Evolutionary conservation across 2,113 vertebrate species (phyloP), one percentile per base, ranked within the genome.

Genomic region (Pontoporia blainvillei): DNA sequence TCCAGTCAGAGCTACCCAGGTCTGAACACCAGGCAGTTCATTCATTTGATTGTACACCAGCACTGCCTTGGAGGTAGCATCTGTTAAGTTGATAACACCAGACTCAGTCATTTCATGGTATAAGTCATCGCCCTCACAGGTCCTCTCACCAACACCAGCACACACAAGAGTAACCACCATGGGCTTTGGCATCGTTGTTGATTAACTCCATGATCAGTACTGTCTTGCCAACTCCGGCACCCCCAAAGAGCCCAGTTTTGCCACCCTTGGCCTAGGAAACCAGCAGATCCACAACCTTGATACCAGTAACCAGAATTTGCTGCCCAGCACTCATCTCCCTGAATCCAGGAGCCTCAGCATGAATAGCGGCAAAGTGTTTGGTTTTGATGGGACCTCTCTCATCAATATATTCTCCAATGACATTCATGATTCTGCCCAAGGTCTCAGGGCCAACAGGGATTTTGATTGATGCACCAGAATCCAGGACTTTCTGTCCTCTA

Each of bases 81-180:
- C 99, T 97, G 99, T 99, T 96, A 99, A 98, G 98, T 99, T 99
- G 99, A 99, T 99, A 98, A 99, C 99, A 73, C 99, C 99, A 14
- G 99, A 99, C 98, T 99, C 99, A 2, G 99, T 99, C 99, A 99
- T 99, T 97, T 99, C 99, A 49, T 99, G 99, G 98, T 99, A 99
- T 97, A 99, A 98, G 67, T 99, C 99, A 27, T 99, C 99, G 97
- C 99, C 99, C 97, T 99, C 99, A 0, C 99, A 99, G 89, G 99
- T 99, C 34, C 99, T 98, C 97, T 99, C 99, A 25, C 99, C 99
- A 18, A 99, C 99, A 0, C 99, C 99, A 0, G 99, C 99, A 31
- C 99, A 99, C 98, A 99, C 99, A 0, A 0, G 99, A 99, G 98
- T 99, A 99, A 95, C 99, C 99, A 93, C 99, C 99, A 8, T 99